Evolutionary conservation across 2,797 vertebrate species (phyloP), one percentile per base, ranked within the genome.

Genomic region (Vespertilio murinus): DNA sequence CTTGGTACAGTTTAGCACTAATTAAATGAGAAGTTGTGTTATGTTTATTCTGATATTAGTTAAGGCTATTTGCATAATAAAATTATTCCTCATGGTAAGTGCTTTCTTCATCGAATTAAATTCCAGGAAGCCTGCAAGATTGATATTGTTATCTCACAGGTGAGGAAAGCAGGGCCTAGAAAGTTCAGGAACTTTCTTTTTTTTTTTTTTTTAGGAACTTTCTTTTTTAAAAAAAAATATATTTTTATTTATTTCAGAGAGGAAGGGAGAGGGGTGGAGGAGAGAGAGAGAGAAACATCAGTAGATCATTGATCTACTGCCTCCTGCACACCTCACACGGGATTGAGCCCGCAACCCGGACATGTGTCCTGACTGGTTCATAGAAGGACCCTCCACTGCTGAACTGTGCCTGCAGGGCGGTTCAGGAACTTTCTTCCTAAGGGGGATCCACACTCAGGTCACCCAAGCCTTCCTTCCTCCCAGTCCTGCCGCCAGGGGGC

Each of bases 401-500:
- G 56, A 30, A 14, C 25, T 2, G 12, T 5, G 5, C 28, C 59
- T 25, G 23, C 54, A 22, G 9, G 0, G 54, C 10, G 4, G 56
- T 38, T 84, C 52, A n/a, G 71, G n/a, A 84, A 17, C 30, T 74
- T 67, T 30, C 45, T 52, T 69, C 70, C 75, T 22, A 61, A 78
- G 69, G n/a, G 14, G 12, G 13, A 18, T 75, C 33, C 23, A 3
- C 8, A 8, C 54, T 73, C 42, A 42, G 40, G 33, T 64, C 6
- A 18, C 47, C 35, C 82, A 35, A 45, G 22, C 8, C 8, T 12
- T 54, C 6, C 45, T 30, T 69, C 33, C 25, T 30, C 23, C 30
- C n/a, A 6, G 33, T 79, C 42, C 33, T 54, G 75, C 96, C 97
- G 88, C 83, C 77, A 96, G 96, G 91, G 92, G 96, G 94, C 94